Percentiles rank a stretch among this genome's conserved stretches.
phyloP scores from a whole-genome alignment of 2,113 vertebrate species.

The Tretioscincus oriximinensis region DNA sequence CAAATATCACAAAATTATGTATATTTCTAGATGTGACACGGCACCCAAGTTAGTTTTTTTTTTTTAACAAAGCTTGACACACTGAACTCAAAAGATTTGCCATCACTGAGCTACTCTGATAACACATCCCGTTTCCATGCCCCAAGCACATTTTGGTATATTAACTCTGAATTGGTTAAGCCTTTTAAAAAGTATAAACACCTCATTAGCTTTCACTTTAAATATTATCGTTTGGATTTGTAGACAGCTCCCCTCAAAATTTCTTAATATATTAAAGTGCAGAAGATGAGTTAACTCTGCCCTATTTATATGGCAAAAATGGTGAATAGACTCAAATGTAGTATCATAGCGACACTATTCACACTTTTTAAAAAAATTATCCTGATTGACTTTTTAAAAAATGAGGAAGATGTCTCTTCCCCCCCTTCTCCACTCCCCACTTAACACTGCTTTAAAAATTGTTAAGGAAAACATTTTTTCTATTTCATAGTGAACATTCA shows the following conservation, averaged over 20 bases:
- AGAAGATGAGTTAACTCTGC: too few species aligned
- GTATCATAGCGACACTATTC: neutral
- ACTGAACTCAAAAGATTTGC: too few species aligned
- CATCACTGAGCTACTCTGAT: neutral
- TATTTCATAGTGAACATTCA: neutral
- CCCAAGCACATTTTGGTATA: neutral
- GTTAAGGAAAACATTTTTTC: neutral
- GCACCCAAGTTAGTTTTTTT: too few species aligned
- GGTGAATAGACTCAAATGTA: neutral
- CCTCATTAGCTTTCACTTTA: neutral
- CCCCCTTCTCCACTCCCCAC: neutral
- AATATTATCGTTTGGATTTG: neutral
- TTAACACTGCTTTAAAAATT: neutral
- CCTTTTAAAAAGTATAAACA: neutral
- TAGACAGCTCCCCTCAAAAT: neutral
- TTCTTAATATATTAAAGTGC: neutral
- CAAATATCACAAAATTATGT: too few species aligned
- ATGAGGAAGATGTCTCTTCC: neutral
- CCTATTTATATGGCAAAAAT: neutral
- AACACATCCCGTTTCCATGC: neutral
- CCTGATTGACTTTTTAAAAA: neutral
- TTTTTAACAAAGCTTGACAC: too few species aligned
- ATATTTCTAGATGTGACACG: too few species aligned
- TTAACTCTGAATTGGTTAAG: neutral
- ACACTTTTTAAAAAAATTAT: too few species aligned